Evolutionary conservation across 2,113 vertebrate species (phyloP).

Genomic region (Corythoichthys haematopterus): DNA sequence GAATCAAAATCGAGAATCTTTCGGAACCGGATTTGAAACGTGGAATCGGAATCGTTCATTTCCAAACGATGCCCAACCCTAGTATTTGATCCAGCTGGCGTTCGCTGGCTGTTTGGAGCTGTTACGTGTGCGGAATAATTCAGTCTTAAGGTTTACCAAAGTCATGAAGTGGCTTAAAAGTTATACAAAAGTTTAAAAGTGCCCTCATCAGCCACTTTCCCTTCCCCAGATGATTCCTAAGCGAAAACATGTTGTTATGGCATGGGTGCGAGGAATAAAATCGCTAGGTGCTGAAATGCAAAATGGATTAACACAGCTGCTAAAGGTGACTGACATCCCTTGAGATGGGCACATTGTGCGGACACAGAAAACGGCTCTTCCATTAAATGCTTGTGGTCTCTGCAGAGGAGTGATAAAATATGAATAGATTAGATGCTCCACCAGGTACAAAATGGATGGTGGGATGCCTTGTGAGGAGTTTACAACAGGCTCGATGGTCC

Average conservation of each 20-base stretch:
- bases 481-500: constrained; percentile 22
- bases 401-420: constrained; percentile 36
- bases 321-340: constrained; percentile 35
- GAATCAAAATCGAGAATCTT: too few species aligned
- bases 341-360: constrained; percentile 19
- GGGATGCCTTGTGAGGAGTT: constrained; percentile 35
- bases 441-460: constrained; percentile 20
- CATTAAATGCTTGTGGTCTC: constrained; percentile 31
- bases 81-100: too few species aligned
- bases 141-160: neutral
- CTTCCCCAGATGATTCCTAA: neutral
- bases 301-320: constrained; percentile 29
- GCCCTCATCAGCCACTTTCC: neutral
- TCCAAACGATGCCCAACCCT: too few species aligned
- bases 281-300: constrained; percentile 26
- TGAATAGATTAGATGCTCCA: constrained; percentile 39
- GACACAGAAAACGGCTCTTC: constrained; percentile 16
- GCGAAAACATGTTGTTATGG: constrained; percentile 7
- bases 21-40: too few species aligned
- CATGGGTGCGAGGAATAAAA: constrained; percentile 12
- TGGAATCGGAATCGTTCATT: too few species aligned
- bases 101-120: too few species aligned
- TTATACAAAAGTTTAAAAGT: neutral
- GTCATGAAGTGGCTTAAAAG: neutral
- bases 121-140: too few species aligned